Base-by-base conservation (phyloP, 2,888 invertebrate genomes). In the Molanna angustata region DNA sequence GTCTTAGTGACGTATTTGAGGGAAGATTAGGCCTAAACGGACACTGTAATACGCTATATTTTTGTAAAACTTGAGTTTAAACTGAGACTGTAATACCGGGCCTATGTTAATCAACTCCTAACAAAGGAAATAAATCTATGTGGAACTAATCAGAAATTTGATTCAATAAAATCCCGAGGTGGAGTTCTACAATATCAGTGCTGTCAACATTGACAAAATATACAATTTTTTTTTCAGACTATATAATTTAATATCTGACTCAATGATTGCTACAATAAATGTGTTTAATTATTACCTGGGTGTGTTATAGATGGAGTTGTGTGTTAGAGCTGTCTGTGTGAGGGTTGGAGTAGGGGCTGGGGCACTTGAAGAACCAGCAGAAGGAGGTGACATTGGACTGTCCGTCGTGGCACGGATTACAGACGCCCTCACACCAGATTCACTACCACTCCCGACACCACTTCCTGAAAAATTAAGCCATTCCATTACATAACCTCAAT, bases 381-480 rank as follows among this genome's bases (percentile, higher is more conserved):
- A 83, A 1, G 88, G 87, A 0, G 91, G 91, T 0, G 92, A 92
- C 69, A 91, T 82, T 0, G 91, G 91, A 0, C 91, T 91, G 67
- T 92, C 92, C 0, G 90, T 90, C 0, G 89, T 90, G 1, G 90
- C 87, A 44, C 90, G 66, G 56, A 76, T 77, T 27, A 76, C 75
- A 41, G 71, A 70, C 0, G 73, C 74, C 4, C 76, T 67, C 7
- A 52, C 27, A 48, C 69, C 67, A 59, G 74, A 74, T 4, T 73
- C 75, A 22, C 43, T 56, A 18, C 46, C 57, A 18, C 44, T 54
- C 27, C 48, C 45, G 7, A 33, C 40, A 17, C 45, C 52, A n/a
- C n/a, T n/a, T n/a, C n/a, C n/a, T n/a, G n/a, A n/a, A n/a, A n/a
- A n/a, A n/a, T n/a, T n/a, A n/a, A n/a, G n/a, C n/a, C n/a, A n/a